Evolutionary conservation across 2,888 invertebrate genomes (phyloP), one percentile per base, ranked within the genome.

Genomic region (Drosophila macrospina): DNA sequence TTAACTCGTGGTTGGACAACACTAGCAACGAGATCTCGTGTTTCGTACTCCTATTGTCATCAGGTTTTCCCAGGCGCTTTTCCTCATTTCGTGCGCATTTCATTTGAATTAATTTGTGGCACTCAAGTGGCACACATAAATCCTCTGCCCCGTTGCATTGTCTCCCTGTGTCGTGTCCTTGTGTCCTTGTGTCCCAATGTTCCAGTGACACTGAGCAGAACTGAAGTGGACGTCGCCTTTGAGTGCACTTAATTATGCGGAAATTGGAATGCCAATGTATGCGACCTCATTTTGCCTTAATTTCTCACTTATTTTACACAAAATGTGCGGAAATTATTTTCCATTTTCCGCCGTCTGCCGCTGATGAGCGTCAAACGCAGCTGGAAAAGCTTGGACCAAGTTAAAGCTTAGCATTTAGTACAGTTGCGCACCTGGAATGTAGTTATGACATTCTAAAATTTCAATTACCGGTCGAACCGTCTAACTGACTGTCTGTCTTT

Each of bases 41-140:
- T 1, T 1, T 13, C 48, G 54, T 4, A 4, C 10, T 32, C 3
- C 42, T 32, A 52, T 61, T 71, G 60, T 44, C 34, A 36, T 20
- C 5, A 13, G 39, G 13, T 15, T 41, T 60, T 48, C 45, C 55
- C 51, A 24, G 30, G 28, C 54, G 20, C 16, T 56, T 63, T 55
- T 50, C 26, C 30, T 37, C 13, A 6, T 66, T 64, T 26, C 48
- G 34, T 54, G 59, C 78, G 70, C 61, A 75, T 88, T 86, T 86
- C 81, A 83, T 88, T 82, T 83, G 89, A 89, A 90, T 89, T 89
- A 90, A 90, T 90, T 89, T 89, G 78, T 76, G 81, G 83, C 84
- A 76, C 89, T 90, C 88, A 87, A 90, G 83, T 87, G 89, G 80
- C 91, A 81, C 80, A 80, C 84, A 86, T 84, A 88, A 84, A 80